Base-by-base conservation (phyloP, 2,113 vertebrate genomes). In the Hippocampus comes region DNA sequence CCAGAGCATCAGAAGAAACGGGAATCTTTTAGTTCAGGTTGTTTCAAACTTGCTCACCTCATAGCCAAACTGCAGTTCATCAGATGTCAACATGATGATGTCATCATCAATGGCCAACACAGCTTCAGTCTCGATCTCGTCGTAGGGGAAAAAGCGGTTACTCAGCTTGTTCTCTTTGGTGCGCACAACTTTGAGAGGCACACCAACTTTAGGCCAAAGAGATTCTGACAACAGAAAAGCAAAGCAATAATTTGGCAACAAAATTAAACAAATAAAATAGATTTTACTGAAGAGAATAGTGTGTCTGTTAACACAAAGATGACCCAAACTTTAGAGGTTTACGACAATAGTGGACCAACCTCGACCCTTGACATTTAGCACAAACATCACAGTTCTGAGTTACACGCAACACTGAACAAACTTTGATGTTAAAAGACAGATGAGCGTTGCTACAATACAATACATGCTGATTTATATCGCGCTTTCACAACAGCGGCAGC, bases 61-160 rank as follows among this genome's bases (percentile, higher is more conserved):
- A 2, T 99, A 99, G 60, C 96, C 97, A 88, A 99, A 99, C 90
- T 99, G 97, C 76, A 99, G 93, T 82, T 99, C 97, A 60, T 99
- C 97, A 0, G 97, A 98, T 7, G 96, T 99, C 76, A 99, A 88
- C 96, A 99, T 99, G 68, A 99, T 99, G 91, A 99, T 99, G 78
- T 98, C 97, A 71, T 99, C 97, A 57, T 99, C 97, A 2, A 99
- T 99, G 5, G 97, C 97, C 63, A 98, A 85, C 43, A 99, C 97
- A 0, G 96, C 96, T 83, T 99, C 97, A 0, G 97, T 98, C 90
- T 98, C 95, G 2, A 99, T 99, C 78, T 99, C 97, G 48, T 98
- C 95, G 0, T 98, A 99, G 0, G 97, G 97, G 84, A 97, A 99
- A 93, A 99, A 98, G n/a, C 97, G 96, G 82, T 99, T 99, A 76